These are phyloP conservation scores for Procambarus clarkii DNA, from an alignment of 1,140 invertebrate species.

Conservation along the genomic window DNA sequence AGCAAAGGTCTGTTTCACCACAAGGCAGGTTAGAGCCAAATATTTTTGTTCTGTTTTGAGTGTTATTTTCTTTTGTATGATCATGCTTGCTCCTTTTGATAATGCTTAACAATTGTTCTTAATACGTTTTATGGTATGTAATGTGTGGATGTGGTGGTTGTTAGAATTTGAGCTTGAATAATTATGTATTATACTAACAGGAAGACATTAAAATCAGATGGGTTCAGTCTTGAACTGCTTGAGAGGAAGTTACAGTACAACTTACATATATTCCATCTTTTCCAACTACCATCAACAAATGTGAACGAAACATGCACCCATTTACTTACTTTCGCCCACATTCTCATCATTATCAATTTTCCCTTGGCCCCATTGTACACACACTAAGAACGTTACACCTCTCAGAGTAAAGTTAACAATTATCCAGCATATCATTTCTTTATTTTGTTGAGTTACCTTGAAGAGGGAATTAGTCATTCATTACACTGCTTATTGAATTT, in stretches of 20 bases:
- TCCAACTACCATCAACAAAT: no score
- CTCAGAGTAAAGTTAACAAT: no score
- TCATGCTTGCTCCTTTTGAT: not conserved
- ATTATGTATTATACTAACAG: not conserved
- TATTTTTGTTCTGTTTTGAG: constrained; percentile 22
- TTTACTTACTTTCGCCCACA: not conserved
- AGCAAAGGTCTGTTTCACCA: constrained; percentile 64
- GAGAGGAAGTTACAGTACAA: not conserved
- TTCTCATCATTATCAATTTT: no score
- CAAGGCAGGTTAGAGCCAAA: constrained; percentile 32
- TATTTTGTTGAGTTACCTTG: no score
- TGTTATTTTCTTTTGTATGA: not conserved
- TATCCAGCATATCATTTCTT: no score
- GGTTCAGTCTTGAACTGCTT: not conserved
- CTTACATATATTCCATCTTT: not conserved
- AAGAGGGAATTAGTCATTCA: no score
- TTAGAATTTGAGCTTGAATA: not conserved
- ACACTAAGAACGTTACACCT: no score
- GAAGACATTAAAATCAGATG: not conserved
- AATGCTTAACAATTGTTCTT: constrained; percentile 7
- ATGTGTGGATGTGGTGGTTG: not conserved
- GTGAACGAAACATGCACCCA: no score
- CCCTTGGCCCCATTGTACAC: no score
- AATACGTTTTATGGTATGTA: not conserved
- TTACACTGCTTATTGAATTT: no score